Evolutionary conservation across 2,888 invertebrate genomes (phyloP).

Genomic region (Iselma pallidipennis): DNA sequence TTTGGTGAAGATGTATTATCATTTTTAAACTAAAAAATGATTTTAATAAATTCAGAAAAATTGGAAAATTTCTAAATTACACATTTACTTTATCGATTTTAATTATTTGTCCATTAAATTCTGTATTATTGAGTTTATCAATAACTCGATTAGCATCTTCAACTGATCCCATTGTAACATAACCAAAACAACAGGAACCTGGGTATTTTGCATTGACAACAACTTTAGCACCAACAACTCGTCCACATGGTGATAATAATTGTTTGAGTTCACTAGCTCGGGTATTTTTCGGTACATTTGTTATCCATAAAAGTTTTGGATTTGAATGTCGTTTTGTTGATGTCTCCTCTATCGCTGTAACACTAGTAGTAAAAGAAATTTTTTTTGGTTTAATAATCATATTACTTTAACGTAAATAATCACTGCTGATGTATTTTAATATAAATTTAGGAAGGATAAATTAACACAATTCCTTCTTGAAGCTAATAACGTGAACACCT

Average conservation of each 20-base stretch:
- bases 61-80: too few relatives aligned
- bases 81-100: conserved; percentile 91
- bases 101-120: conserved; percentile 92
- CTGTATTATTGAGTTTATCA: conserved; percentile 87
- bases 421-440: background rate
- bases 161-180: conserved; percentile 91
- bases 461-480: background rate
- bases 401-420: conserved; percentile 11
- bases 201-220: conserved; percentile 94
- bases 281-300: conserved; percentile 87
- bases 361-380: background rate
- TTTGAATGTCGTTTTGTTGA: too few relatives aligned
- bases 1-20: too few relatives aligned
- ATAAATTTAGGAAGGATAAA: background rate
- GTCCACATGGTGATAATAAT: conserved; percentile 89
- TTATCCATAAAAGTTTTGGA: conserved; percentile 88
- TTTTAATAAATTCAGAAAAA: too few relatives aligned
- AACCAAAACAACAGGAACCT: conserved; percentile 92
- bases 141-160: conserved; percentile 91
- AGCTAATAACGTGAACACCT: background rate
- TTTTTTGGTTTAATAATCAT: conserved; percentile 2
- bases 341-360: background rate
- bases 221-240: conserved; percentile 94
- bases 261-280: conserved; percentile 94
- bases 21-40: too few relatives aligned